These are phyloP conservation scores for Pseudorhiza aurosa DNA, from an alignment of 30 jellyfish, hydroid and myxozoan species.

Conservation along the genomic window DNA sequence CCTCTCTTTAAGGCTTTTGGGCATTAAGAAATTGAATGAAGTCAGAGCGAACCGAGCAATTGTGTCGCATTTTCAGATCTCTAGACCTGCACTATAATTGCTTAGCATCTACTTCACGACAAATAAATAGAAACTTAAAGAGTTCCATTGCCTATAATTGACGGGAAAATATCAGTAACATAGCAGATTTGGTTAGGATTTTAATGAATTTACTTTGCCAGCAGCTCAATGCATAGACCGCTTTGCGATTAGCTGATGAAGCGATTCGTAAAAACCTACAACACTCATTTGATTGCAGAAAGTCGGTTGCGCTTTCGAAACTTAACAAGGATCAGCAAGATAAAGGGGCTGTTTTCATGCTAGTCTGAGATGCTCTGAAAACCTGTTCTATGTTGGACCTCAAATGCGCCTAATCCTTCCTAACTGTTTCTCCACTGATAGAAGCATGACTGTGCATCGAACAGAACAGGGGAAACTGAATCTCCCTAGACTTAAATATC, in stretches of 20 bases:
- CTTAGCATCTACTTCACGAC: slow-evolving; percentile 11
- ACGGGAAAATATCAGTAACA: not conserved
- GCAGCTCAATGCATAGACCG: not conserved
- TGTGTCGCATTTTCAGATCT: slow-evolving; percentile 66
- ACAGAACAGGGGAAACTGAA: no score
- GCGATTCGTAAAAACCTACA: not conserved
- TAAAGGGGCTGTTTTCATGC: not conserved
- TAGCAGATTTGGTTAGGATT: not conserved
- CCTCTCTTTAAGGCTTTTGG: slow-evolving; percentile 33
- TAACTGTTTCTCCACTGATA: no score
- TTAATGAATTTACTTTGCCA: slow-evolving; percentile 1
- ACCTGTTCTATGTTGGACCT: no score
- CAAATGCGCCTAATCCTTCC: not conserved
- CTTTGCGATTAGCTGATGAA: no score
- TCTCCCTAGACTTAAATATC: no score
- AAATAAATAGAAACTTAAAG: not conserved
- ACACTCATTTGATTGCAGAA: not conserved
- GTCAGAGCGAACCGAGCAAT: slow-evolving; percentile 48
- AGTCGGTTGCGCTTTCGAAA: slow-evolving; percentile 6
- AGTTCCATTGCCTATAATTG: not conserved
- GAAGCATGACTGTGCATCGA: no score
- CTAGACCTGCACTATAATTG: slow-evolving; percentile 2
- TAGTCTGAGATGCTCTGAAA: not conserved
- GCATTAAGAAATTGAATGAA: slow-evolving; percentile 29
- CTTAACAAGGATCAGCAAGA: not conserved